Evolutionary conservation across 2,888 invertebrate species (phyloP), one percentile per base, ranked within the genome.

Genomic region (Abscondita cerata): DNA sequence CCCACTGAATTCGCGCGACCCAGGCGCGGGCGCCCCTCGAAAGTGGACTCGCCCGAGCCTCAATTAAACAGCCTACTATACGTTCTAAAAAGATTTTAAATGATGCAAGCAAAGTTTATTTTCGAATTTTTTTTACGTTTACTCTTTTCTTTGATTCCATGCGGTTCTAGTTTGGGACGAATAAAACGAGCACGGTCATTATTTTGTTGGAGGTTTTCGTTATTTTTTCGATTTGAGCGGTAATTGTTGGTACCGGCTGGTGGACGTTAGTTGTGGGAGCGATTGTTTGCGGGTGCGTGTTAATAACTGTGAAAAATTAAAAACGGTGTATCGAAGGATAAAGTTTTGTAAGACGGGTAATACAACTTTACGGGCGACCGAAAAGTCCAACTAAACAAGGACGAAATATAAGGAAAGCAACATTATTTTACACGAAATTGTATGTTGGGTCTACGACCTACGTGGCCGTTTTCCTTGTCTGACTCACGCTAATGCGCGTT

Each of bases 41-140:
- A 73, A 77, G 73, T 79, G 72, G 79, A 77, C 77, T 78, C 76
- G 77, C 66, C 77, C 78, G 70, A 74, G 75, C 78, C 76, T 79
- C 78, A 79, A 79, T 79, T 80, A 79, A 78, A 76, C 75, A 68
- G 70, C 67, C 73, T 79, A 79, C 77, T 77, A 76, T 65, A 72
- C 76, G 75, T 75, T 70, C 75, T 71, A 71, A 78, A 79, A 79
- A 79, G 72, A 70, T 76, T 68, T 64, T 66, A 54, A 38, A 57
- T 56, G 64, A 66, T 60, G 61, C 64, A 61, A 67, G 56, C 62
- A 53, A 68, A 70, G 70, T 73, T 72, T 70, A 70, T 71, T 69
- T 70, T 59, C 33, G 52, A 66, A n/a, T n/a, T n/a, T 47, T 58
- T 64, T 66, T 63, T 66, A 60, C 62, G 64, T 68, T 68, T 65